These are phyloP conservation scores for Proctacanthus coquilletti DNA, from an alignment of 1,140 invertebrate species.

Conservation along the genomic window DNA sequence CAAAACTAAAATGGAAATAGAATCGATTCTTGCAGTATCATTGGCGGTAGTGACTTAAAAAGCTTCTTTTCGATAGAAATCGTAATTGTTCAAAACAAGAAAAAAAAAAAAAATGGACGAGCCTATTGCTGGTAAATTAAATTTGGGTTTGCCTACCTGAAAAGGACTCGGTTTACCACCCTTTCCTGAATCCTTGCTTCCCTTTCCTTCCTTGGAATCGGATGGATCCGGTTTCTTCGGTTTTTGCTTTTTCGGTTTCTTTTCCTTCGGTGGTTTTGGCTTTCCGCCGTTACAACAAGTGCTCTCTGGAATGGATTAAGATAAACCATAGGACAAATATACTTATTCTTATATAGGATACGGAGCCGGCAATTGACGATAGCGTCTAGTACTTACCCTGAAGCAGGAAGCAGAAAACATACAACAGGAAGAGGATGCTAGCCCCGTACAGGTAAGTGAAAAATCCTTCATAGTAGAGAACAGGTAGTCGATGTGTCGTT, in stretches of 20 bases:
- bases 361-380: neutral
- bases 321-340: neutral
- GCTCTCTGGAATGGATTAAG: conserved; percentile 43
- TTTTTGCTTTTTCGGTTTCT: conserved; percentile 58
- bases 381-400: conserved; percentile 40
- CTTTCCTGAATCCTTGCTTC: conserved; percentile 40
- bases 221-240: conserved; percentile 32
- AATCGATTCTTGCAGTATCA: no score
- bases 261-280: conserved; percentile 51
- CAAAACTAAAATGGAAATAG: no score
- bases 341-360: neutral
- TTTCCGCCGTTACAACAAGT: conserved; percentile 60
- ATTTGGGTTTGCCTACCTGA: conserved; percentile 32
- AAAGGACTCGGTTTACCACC: conserved; percentile 39
- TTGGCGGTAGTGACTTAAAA: no score
- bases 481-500: conserved; percentile 76
- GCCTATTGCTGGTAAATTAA: neutral
- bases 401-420: conserved; percentile 92
- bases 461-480: conserved; percentile 89
- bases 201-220: conserved; percentile 35
- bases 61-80: neutral
- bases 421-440: conserved; percentile 89
- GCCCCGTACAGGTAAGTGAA: conserved; percentile 93
- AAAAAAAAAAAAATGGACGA: no score
- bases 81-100: no score